Percentiles rank a stretch among this genome's conserved stretches.
These are phyloP conservation scores for Autographa gamma DNA, from an alignment of 2,888 invertebrate genomes.

Conservation along the genomic window DNA sequence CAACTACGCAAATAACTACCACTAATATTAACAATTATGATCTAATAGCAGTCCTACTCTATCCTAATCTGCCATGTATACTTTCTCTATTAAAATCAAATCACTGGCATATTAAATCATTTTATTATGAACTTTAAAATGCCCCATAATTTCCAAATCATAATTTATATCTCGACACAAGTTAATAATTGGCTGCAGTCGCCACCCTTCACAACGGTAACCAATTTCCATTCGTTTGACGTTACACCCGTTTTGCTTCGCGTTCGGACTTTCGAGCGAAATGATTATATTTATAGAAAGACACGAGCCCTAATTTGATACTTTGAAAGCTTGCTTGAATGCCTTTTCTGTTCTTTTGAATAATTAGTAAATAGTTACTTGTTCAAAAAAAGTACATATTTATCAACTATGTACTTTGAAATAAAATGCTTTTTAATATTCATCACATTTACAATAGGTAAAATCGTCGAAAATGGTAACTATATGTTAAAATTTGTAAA, in stretches of 20 bases:
- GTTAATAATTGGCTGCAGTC: constrained; percentile 47
- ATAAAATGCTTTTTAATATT: no score
- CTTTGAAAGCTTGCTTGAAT: not conserved
- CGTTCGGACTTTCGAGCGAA: constrained; percentile 57
- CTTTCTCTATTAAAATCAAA: constrained; percentile 18
- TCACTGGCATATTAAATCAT: constrained; percentile 26
- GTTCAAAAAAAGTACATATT: no score
- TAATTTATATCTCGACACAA: constrained; percentile 43
- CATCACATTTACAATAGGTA: not conserved
- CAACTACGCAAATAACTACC: no score
- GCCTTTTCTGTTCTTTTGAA: not conserved
- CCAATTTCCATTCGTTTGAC: constrained; percentile 54
- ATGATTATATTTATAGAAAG: constrained; percentile 68
- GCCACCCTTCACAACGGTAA: constrained; percentile 43
- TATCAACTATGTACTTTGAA: no score
- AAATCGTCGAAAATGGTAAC: no score
- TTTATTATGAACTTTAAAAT: constrained; percentile 45
- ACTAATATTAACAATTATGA: no score
- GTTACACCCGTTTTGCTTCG: constrained; percentile 40
- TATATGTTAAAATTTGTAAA: no score
- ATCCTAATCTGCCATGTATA: not conserved
- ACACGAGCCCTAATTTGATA: constrained; percentile 38
- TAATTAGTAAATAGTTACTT: no score
- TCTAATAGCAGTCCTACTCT: no score
- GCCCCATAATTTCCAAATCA: constrained; percentile 46